Base-by-base conservation (phyloP, 2,113 vertebrate genomes). In the Cyprinodon variegatus region DNA sequence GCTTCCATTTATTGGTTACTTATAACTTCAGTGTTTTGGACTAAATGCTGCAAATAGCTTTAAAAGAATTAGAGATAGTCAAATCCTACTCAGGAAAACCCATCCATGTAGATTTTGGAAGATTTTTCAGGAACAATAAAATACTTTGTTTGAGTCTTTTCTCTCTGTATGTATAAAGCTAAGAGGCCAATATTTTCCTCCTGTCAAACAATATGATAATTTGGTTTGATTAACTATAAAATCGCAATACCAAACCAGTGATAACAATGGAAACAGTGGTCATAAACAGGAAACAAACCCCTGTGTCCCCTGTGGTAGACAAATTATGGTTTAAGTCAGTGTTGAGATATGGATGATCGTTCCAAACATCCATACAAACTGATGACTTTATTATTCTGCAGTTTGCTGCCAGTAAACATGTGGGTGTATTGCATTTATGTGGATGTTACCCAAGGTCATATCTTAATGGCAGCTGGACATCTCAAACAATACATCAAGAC, bases 1-100 rank as follows among this genome's bases (percentile, higher is more conserved):
- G 38, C 57, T 70, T 39, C 68, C 22, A 60, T 43, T 61, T 40
- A 70, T 70, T n/a, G 39, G 68, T 70, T 61, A 70, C 68, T 70
- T 70, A 70, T 70, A 57, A 70, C 39, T 10, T 61, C 68, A 3
- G 4, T 20, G 39, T 61, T 61, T n/a, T 10, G 61, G 40, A 46
- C 29, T 41, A 53, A 8, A 57, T 59, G 36, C 39, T 22, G 29
- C 57, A 20, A 41, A 61, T 40, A 59, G 29, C 37, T n/a, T 36
- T 66, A 29, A 29, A 45, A 50, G 8, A 68, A 37, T 29, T 4
- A 13, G 60, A 37, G 12, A 37, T 61, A 1, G 60, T 61, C 60
- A 37, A 2, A 45, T 8, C 43, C 43, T 45, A 1, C 9, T 45
- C 5, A 10, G 43, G 17, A n/a, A 57, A 57, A 57, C 7, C 17